A percentile compares a stretch with the other conserved stretches of the same genome.
phyloP scores from a whole-genome alignment of 2,888 invertebrate genomes.

The Polyploca ridens region DNA sequence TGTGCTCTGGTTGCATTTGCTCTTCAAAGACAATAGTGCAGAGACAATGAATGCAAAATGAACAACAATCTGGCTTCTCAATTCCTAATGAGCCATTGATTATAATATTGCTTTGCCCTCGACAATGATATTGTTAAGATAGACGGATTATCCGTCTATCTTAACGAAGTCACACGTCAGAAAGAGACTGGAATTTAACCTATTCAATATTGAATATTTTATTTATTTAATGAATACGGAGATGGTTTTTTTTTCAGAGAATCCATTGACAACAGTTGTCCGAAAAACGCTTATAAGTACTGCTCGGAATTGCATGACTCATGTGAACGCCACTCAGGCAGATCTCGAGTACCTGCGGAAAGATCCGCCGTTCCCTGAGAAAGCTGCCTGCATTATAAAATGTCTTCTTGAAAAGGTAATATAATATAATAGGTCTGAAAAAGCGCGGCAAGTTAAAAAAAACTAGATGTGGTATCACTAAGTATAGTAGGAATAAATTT shows the following conservation, averaged over 20 bases:
- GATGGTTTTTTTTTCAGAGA: slow-evolving; percentile 49
- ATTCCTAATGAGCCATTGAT: background rate
- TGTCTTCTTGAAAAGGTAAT: slow-evolving; percentile 76
- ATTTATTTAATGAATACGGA: too few species aligned
- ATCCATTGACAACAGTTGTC: slow-evolving; percentile 57
- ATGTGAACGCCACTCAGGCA: slow-evolving; percentile 63
- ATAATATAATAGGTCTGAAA: too few species aligned
- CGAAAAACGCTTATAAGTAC: slow-evolving; percentile 60
- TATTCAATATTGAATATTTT: too few species aligned
- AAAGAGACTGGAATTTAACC: too few species aligned
- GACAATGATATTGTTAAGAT: too few species aligned
- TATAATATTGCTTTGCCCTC: background rate
- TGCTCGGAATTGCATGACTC: slow-evolving; percentile 70
- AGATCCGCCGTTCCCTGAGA: slow-evolving; percentile 78
- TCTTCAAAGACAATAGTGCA: background rate
- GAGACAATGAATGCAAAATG: background rate
- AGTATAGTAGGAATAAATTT: too few species aligned
- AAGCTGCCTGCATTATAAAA: slow-evolving; percentile 73
- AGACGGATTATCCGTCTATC: too few species aligned
- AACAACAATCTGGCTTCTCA: background rate
- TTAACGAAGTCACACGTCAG: too few species aligned
- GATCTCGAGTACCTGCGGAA: slow-evolving; percentile 69
- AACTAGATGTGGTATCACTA: too few species aligned
- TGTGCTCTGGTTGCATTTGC: too few species aligned
- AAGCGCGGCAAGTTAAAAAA: too few species aligned